Evolutionary conservation across 2,797 vertebrate species (phyloP).

Genomic region (Huso huso): DNA sequence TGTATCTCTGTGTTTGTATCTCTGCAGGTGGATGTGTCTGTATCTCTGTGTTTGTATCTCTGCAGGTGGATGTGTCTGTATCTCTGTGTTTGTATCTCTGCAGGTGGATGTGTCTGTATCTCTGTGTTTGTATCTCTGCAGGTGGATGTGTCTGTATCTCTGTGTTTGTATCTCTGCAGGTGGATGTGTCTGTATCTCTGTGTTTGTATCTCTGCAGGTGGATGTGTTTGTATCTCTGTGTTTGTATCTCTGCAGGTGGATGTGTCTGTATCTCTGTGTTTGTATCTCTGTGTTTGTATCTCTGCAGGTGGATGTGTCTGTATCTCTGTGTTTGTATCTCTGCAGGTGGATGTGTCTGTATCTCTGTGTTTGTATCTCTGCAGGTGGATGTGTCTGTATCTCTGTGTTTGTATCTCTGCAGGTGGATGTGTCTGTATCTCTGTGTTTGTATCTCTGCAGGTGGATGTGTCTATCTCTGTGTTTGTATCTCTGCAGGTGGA

Average conservation of each 20-base stretch:
- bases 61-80: background rate
- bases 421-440: background rate
- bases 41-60: background rate
- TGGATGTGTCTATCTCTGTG: too few relatives aligned
- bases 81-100: too few relatives aligned
- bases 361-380: background rate
- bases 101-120: too few relatives aligned
- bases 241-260: background rate
- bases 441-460: too few relatives aligned
- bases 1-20: background rate
- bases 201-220: background rate
- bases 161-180: background rate
- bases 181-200: background rate
- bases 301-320: too few relatives aligned
- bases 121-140: background rate
- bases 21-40: background rate
- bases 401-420: background rate
- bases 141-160: too few relatives aligned
- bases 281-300: too few relatives aligned
- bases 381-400: background rate
- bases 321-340: background rate
- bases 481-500: background rate
- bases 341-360: background rate
- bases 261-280: background rate
- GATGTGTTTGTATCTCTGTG: background rate